phyloP scores from a whole-genome alignment of 2,888 invertebrate species.

The Brachycybe producta region DNA sequence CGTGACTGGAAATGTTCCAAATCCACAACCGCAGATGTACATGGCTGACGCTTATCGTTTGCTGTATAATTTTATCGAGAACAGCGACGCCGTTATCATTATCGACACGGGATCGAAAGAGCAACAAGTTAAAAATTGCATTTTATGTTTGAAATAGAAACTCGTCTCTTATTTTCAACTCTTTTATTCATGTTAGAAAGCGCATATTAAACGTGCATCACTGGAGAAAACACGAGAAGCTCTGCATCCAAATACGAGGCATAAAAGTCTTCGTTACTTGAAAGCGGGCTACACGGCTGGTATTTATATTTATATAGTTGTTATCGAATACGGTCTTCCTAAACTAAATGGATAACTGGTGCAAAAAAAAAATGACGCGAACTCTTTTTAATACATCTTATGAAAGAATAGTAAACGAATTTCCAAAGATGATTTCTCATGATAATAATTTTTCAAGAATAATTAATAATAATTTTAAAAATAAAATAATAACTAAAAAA shows the following conservation, averaged over 20 bases:
- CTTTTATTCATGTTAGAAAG: conserved; percentile 24
- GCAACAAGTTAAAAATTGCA: neutral
- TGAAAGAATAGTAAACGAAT: too few relatives aligned
- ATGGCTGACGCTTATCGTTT: conserved; percentile 30
- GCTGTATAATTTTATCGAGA: conserved; percentile 28
- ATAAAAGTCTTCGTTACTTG: conserved; percentile 20
- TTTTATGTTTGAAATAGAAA: neutral
- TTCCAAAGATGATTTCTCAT: too few relatives aligned
- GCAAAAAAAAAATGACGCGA: too few relatives aligned
- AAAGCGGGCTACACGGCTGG: conserved; percentile 29
- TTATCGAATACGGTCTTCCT: too few relatives aligned
- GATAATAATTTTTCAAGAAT: too few relatives aligned
- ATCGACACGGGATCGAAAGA: conserved; percentile 24
- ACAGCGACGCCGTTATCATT: conserved; percentile 28
- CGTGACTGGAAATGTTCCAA: conserved; percentile 24
- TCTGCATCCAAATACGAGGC: conserved; percentile 25
- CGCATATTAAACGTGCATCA: conserved; percentile 29
- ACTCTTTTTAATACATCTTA: too few relatives aligned
- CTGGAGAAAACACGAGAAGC: conserved; percentile 28
- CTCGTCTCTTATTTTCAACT: neutral
- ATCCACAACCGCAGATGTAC: conserved; percentile 20
- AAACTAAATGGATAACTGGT: too few relatives aligned
- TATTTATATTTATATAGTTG: too few relatives aligned
- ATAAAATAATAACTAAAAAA: too few relatives aligned
- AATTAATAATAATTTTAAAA: too few relatives aligned